Conservation (phyloP, 2,888 invertebrate species). For the Chrysodeixis includens region DNA sequence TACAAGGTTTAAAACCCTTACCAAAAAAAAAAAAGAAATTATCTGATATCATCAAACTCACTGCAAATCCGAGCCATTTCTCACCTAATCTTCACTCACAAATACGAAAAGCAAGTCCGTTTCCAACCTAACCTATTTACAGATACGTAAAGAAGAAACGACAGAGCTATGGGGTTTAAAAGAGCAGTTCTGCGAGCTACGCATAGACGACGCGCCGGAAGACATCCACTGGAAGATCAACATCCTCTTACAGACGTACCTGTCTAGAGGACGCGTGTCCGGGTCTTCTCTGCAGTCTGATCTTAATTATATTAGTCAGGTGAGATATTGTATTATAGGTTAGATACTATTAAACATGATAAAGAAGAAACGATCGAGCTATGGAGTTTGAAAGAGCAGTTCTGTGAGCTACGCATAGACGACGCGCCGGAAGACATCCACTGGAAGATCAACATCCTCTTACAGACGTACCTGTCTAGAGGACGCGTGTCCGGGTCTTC, state of each 20-base stretch:
- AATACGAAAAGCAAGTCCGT: no score
- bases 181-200: constrained; percentile 92
- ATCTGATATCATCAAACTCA: no score
- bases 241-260: constrained; percentile 96
- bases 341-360: no score
- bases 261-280: constrained; percentile 94
- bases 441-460: constrained; percentile 98
- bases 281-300: constrained; percentile 97
- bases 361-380: constrained; percentile 98
- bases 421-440: constrained; percentile 96
- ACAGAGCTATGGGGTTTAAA: constrained; percentile 95
- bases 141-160: constrained; percentile 98
- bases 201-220: constrained; percentile 94
- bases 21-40: no score
- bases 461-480: constrained; percentile 96
- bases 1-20: no score
- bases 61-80: no score
- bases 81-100: no score
- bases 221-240: constrained; percentile 98
- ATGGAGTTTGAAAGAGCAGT: constrained; percentile 92
- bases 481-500: constrained; percentile 95
- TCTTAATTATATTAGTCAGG: constrained; percentile 95
- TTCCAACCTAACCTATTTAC: neutral
- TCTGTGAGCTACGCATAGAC: constrained; percentile 94
- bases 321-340: no score